These are phyloP conservation scores for Mallotus villosus DNA, from an alignment of 2,797 vertebrate species.

Conservation along the genomic window DNA sequence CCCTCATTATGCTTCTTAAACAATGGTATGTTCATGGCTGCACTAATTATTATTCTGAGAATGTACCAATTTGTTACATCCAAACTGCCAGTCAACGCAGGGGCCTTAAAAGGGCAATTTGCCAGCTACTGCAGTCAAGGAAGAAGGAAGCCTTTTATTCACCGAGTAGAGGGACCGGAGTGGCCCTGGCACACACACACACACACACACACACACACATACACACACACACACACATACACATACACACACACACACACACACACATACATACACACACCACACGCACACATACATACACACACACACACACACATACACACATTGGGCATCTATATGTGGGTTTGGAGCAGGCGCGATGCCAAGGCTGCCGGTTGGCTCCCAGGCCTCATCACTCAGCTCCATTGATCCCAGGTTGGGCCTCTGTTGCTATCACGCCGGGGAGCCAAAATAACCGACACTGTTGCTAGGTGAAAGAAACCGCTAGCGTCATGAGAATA, in stretches of 20 bases:
- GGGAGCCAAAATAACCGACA: slow-evolving; percentile 74
- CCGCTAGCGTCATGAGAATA: slow-evolving; percentile 2
- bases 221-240: slow-evolving; percentile 5
- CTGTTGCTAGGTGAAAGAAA: slow-evolving; percentile 58
- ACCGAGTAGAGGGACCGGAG: slow-evolving; percentile 76
- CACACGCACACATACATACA: too few relatives aligned
- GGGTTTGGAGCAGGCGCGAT: slow-evolving; percentile 70
- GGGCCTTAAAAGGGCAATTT: slow-evolving; percentile 86
- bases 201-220: background rate
- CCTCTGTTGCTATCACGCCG: slow-evolving; percentile 73
- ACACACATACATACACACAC: too few relatives aligned
- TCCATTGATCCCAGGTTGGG: slow-evolving; percentile 65
- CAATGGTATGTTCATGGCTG: slow-evolving; percentile 94
- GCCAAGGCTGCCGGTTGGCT: slow-evolving; percentile 73
- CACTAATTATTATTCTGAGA: slow-evolving; percentile 99
- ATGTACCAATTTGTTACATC: slow-evolving; percentile 99
- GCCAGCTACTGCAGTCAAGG: slow-evolving; percentile 80
- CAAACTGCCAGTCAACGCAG: slow-evolving; percentile 91
- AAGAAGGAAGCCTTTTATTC: slow-evolving; percentile 86
- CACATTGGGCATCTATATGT: slow-evolving; percentile 41
- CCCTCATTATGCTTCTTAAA: slow-evolving; percentile 85
- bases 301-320: slow-evolving; percentile 2
- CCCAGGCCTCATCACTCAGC: slow-evolving; percentile 64
- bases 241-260: background rate
- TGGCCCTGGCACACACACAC: slow-evolving; percentile 68